phyloP scores from a whole-genome alignment of 2,888 invertebrate species.

The Sympetrum striolatum region DNA sequence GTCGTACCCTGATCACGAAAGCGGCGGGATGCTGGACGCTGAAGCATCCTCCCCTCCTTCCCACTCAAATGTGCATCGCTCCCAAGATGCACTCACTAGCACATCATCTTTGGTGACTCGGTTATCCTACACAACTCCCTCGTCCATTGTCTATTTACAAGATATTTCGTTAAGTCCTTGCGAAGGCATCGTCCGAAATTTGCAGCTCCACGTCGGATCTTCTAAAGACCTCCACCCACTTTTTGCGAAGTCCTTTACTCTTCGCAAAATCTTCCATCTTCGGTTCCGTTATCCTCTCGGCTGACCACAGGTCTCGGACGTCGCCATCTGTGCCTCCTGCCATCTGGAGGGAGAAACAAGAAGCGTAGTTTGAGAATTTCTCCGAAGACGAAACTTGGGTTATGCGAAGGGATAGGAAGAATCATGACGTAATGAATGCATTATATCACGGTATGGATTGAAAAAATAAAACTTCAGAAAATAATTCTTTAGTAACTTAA shows the following conservation, averaged over 20 bases:
- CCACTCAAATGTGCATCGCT: neutral
- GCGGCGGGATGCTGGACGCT: neutral
- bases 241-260: neutral
- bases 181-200: neutral
- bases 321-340: neutral
- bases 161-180: neutral
- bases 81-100: neutral
- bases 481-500: too few species aligned
- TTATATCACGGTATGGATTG: too few species aligned
- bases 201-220: neutral
- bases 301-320: neutral
- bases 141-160: neutral
- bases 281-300: neutral
- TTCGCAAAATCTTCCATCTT: neutral
- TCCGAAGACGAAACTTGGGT: too few species aligned
- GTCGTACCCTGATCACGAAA: slow-evolving; percentile 21
- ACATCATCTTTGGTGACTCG: neutral
- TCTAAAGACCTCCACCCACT: neutral
- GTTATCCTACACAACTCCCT: neutral
- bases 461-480: too few species aligned
- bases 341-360: neutral
- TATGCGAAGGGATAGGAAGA: too few species aligned
- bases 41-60: neutral
- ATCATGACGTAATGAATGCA: too few species aligned
- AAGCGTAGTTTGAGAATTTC: too few species aligned